phyloP scores from a whole-genome alignment of 2,113 vertebrate genomes.

The Xiphias gladius region DNA sequence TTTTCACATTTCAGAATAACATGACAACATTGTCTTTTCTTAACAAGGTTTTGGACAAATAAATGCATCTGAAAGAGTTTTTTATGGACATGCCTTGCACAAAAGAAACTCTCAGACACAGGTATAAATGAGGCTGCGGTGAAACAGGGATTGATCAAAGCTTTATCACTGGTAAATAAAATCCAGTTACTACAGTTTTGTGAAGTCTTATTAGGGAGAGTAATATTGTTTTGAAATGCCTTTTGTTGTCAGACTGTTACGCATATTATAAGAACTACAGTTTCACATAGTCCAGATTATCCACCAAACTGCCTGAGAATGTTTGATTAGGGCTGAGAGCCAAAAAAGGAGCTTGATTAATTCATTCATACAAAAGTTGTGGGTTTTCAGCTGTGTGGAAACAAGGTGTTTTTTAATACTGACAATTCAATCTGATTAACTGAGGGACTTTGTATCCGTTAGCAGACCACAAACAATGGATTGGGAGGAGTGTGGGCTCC shows the following conservation, averaged over 20 bases:
- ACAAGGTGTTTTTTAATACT: slow-evolving; percentile 53
- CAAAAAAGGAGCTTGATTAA: slow-evolving; percentile 53
- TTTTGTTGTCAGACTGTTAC: neutral
- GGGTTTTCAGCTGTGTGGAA: slow-evolving; percentile 54
- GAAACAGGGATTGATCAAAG: neutral
- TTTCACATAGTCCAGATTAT: slow-evolving; percentile 43
- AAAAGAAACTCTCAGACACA: neutral
- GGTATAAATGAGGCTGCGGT: neutral
- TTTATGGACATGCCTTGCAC: neutral
- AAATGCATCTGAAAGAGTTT: neutral
- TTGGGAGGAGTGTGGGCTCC: slow-evolving; percentile 53
- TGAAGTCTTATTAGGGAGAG: neutral
- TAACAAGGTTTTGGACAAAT: neutral
- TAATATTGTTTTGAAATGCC: neutral
- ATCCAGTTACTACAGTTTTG: neutral
- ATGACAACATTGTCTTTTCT: neutral
- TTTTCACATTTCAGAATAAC: slow-evolving; percentile 9
- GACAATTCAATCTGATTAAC: slow-evolving; percentile 70
- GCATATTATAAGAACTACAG: neutral
- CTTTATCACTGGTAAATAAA: neutral
- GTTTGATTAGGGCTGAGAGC: slow-evolving; percentile 25
- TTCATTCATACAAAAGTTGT: slow-evolving; percentile 49
- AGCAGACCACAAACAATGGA: slow-evolving; percentile 66
- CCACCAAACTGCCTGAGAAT: slow-evolving; percentile 42
- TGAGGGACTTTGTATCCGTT: slow-evolving; percentile 64